Evolutionary conservation across 2,113 vertebrate species (phyloP).

Genomic region (Patagioenas fasciata): DNA sequence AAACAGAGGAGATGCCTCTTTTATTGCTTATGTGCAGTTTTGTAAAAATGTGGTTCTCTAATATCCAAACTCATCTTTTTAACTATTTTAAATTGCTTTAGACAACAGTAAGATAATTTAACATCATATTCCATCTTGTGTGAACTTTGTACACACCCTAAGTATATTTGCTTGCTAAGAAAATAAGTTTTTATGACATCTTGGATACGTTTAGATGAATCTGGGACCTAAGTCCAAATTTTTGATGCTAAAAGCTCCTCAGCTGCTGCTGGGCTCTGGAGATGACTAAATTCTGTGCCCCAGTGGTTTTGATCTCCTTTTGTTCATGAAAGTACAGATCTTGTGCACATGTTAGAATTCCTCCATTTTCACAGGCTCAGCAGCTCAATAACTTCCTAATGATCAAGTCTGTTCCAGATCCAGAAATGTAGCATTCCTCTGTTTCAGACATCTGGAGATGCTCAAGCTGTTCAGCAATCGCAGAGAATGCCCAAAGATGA

Average conservation of each 20-base stretch:
- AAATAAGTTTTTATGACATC: neutral
- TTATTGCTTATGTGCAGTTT: neutral
- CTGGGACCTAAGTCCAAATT: neutral
- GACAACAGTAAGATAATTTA: neutral
- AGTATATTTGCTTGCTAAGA: neutral
- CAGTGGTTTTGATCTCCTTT: neutral
- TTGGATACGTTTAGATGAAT: neutral
- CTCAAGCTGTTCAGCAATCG: neutral
- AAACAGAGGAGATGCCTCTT: neutral
- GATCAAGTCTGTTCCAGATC: neutral
- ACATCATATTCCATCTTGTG: neutral
- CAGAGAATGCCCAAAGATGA: neutral
- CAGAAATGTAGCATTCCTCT: neutral
- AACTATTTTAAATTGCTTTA: neutral
- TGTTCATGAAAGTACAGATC: neutral
- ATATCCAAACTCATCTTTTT: neutral
- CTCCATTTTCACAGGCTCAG: neutral
- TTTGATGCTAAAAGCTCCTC: neutral
- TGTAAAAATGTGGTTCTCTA: neutral
- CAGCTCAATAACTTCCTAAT: neutral
- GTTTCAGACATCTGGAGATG: neutral
- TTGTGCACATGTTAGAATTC: neutral
- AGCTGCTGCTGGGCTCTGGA: neutral
- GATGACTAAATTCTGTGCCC: neutral
- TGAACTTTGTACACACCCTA: neutral